These are phyloP conservation scores for Smithornis capensis DNA, from an alignment of 2,113 vertebrate species.

Conservation along the genomic window DNA sequence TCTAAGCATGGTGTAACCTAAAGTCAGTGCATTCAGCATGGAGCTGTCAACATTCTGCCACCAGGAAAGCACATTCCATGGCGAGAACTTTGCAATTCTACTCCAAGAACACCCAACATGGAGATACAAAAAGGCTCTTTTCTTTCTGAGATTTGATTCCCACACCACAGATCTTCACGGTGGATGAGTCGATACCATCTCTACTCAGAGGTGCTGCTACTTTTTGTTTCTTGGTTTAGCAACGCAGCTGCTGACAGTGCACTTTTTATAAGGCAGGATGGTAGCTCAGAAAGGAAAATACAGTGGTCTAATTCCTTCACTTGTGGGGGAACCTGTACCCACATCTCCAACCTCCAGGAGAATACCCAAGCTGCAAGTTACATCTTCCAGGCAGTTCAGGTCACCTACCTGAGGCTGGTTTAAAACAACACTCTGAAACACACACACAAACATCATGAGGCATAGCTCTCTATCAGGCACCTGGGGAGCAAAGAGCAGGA, in stretches of 20 bases:
- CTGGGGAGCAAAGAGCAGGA: neutral
- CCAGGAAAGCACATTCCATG: neutral
- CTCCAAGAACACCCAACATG: rapidly evolving
- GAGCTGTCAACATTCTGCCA: neutral
- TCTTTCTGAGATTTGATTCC: neutral
- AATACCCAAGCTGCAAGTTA: neutral
- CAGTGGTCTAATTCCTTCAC: neutral
- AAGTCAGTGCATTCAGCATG: neutral
- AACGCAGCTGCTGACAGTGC: neutral
- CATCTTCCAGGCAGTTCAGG: neutral
- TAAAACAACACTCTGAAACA: neutral
- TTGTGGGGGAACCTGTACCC: neutral
- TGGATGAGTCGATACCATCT: neutral
- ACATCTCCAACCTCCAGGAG: neutral
- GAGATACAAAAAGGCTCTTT: neutral
- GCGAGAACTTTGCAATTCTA: neutral
- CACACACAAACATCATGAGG: neutral
- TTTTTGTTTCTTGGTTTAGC: neutral
- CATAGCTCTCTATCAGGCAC: neutral
- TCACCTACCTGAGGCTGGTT: neutral
- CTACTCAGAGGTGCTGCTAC: neutral
- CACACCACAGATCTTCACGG: neutral
- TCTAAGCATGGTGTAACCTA: neutral
- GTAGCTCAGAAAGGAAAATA: neutral
- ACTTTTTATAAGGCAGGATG: neutral